These are phyloP conservation scores for Fregata magnificens DNA, from an alignment of 2,113 vertebrate species.

Conservation along the genomic window DNA sequence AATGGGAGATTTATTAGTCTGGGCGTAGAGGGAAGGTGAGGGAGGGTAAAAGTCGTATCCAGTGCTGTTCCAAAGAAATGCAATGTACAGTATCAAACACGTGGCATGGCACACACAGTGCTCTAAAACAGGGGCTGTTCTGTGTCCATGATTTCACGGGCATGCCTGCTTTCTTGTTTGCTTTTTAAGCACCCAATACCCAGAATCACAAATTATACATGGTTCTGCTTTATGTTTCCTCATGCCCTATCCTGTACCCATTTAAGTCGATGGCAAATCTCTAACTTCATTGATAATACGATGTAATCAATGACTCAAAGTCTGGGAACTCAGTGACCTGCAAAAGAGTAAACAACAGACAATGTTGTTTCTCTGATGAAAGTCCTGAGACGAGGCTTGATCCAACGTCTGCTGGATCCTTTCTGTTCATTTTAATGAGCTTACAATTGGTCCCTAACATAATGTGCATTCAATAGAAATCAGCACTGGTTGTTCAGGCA, in stretches of 20 bases:
- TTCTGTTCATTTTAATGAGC: conserved; percentile 48
- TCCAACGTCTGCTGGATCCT: conserved; percentile 9
- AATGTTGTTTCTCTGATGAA: neutral
- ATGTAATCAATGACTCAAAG: neutral
- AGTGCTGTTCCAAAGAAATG: neutral
- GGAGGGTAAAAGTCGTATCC: neutral
- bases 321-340: conserved; percentile 28
- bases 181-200: neutral
- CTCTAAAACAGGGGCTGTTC: neutral
- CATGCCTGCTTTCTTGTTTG: neutral
- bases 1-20: conserved; percentile 53
- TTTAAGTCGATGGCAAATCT: neutral
- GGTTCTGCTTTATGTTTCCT: neutral
- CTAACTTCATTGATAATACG: neutral
- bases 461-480: conserved; percentile 35
- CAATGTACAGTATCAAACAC: neutral
- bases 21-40: neutral
- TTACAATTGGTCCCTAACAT: conserved; percentile 25
- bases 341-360: conserved; percentile 1
- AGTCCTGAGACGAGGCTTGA: neutral
- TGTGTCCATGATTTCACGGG: neutral
- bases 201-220: neutral
- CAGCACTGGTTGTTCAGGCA: conserved; percentile 28
- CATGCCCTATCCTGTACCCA: neutral
- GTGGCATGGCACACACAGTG: neutral